Evolutionary conservation across 2,888 invertebrate species (phyloP).

Genomic region (Latrodectus hesperus): DNA sequence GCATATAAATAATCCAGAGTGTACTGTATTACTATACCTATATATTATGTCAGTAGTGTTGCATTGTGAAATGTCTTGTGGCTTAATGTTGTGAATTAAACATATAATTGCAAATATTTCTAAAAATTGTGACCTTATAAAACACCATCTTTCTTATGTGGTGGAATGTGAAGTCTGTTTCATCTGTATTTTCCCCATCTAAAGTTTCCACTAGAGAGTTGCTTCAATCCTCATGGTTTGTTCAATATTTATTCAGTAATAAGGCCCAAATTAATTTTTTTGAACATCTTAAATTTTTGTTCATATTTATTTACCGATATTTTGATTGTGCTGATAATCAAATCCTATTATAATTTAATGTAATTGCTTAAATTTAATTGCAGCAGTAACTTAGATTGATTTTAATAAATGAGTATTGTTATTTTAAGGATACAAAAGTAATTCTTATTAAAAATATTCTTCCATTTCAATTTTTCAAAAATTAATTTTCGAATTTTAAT

Average conservation of each 20-base stretch:
- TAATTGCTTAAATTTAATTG: no score
- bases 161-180: slow-evolving; percentile 39
- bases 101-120: slow-evolving; percentile 57
- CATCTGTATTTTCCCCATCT: slow-evolving; percentile 26
- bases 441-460: no score
- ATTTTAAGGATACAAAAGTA: no score
- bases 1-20: slow-evolving; percentile 64
- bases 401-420: no score
- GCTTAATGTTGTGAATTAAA: slow-evolving; percentile 66
- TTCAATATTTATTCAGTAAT: not conserved
- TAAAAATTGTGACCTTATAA: slow-evolving; percentile 59
- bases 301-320: not conserved
- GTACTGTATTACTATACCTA: slow-evolving; percentile 64
- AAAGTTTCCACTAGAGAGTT: slow-evolving; percentile 45
- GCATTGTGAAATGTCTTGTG: slow-evolving; percentile 67
- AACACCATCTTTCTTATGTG: slow-evolving; percentile 33
- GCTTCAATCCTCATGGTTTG: slow-evolving; percentile 53
- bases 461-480: no score
- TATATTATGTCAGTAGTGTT: slow-evolving; percentile 62
- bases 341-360: no score
- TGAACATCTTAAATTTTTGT: not conserved
- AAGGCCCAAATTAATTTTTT: slow-evolving; percentile 31
- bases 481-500: no score
- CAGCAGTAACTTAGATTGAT: no score
- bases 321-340: no score